Evolutionary conservation across 2,113 vertebrate genomes (phyloP).

Genomic region (Megalops atlanticus): DNA sequence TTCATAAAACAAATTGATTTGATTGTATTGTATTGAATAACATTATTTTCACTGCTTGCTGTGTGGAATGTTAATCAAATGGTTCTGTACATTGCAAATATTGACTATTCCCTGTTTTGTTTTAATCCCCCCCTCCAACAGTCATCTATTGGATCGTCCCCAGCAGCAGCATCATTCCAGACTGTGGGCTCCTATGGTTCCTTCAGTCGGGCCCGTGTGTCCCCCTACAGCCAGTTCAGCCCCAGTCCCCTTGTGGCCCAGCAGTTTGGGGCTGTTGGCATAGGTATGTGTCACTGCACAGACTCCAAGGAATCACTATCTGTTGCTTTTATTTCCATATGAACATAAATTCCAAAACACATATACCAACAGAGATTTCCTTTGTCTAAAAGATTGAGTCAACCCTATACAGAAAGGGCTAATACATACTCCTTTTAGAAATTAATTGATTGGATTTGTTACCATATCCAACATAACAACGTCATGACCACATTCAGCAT

Average conservation of each 20-base stretch:
- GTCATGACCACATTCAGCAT: background rate
- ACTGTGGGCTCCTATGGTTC: slow-evolving; percentile 84
- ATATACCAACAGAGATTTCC: background rate
- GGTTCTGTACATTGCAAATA: no score
- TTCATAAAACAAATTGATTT: background rate
- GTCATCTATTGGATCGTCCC: slow-evolving; percentile 87
- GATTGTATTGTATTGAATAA: no score
- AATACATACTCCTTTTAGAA: background rate
- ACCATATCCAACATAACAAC: background rate
- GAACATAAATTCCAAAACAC: background rate
- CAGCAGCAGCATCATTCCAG: slow-evolving; percentile 79
- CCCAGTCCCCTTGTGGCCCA: slow-evolving; percentile 77
- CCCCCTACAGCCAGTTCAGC: slow-evolving; percentile 88
- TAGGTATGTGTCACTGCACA: slow-evolving; percentile 68
- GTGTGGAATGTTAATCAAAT: background rate
- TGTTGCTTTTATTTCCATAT: background rate
- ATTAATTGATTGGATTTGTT: background rate
- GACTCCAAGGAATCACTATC: background rate
- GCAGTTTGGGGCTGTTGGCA: slow-evolving; percentile 81
- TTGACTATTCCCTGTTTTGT: background rate
- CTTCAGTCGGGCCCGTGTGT: slow-evolving; percentile 85
- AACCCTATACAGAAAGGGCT: background rate
- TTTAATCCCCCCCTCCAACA: slow-evolving; percentile 55
- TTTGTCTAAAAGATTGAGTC: background rate
- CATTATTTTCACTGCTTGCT: background rate